Percentiles rank a stretch among this genome's conserved stretches.
Conservation (phyloP, 2,888 invertebrate species). For the Timema cristinae region DNA sequence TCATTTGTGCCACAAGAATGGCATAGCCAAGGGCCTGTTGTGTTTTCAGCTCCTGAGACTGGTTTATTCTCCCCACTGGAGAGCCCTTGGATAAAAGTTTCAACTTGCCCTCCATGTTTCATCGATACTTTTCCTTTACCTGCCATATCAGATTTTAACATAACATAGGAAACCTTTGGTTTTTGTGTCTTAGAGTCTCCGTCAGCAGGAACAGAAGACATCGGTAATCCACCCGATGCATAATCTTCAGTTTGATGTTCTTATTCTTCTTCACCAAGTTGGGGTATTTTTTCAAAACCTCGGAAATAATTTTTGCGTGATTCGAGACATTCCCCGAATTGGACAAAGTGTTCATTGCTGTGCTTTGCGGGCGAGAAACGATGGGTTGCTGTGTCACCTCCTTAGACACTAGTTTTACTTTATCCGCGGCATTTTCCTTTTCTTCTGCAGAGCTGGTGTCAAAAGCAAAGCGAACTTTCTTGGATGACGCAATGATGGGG, state of each 20-base stretch:
- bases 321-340: slow-evolving; percentile 44
- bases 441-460: slow-evolving; percentile 44
- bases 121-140: slow-evolving; percentile 32
- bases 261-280: slow-evolving; percentile 82
- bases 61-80: slow-evolving; percentile 28
- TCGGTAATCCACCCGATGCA: slow-evolving; percentile 44
- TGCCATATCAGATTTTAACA: slow-evolving; percentile 46
- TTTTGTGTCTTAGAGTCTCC: slow-evolving; percentile 20
- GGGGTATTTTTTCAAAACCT: slow-evolving; percentile 83
- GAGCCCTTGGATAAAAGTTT: slow-evolving; percentile 21
- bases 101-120: slow-evolving; percentile 24
- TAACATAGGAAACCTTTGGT: slow-evolving; percentile 49
- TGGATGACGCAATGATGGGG: slow-evolving; percentile 35
- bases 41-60: slow-evolving; percentile 39
- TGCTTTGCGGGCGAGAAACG: neutral
- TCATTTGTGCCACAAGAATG: slow-evolving; percentile 67
- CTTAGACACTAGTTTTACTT: neutral
- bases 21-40: slow-evolving; percentile 74
- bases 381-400: neutral
- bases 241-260: slow-evolving; percentile 80
- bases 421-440: slow-evolving; percentile 51
- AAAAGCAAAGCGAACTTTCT: slow-evolving; percentile 54
- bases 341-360: slow-evolving; percentile 8
- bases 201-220: slow-evolving; percentile 23
- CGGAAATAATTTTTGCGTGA: slow-evolving; percentile 83